phyloP scores from a whole-genome alignment of 2,113 vertebrate species.

The rat (Rattus norvegicus) region DNA sequence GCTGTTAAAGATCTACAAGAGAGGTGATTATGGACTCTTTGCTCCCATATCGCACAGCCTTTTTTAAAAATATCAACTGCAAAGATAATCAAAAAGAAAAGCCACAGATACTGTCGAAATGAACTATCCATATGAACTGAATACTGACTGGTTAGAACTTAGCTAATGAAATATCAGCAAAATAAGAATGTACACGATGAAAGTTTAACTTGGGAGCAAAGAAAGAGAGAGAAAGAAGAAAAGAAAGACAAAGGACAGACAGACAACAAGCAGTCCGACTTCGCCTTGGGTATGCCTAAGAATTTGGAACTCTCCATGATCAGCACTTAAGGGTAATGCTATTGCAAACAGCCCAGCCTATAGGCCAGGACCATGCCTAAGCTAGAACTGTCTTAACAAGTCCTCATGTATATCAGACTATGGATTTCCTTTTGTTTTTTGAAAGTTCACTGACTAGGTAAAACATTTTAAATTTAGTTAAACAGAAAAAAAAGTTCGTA shows the following conservation, averaged over 20 bases:
- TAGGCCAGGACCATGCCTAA: neutral
- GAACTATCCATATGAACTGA: neutral
- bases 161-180: neutral
- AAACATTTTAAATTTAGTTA: conserved; percentile 4
- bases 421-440: neutral
- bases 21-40: neutral
- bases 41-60: neutral
- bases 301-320: neutral
- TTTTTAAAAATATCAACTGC: conserved; percentile 19
- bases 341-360: neutral
- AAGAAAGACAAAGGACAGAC: no score
- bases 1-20: neutral
- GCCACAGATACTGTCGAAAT: neutral
- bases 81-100: conserved; percentile 21
- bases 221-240: no score
- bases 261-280: neutral
- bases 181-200: neutral
- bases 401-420: neutral
- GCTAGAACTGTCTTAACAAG: neutral
- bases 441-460: neutral
- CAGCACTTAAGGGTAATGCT: neutral
- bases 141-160: neutral
- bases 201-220: neutral
- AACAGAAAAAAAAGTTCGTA: neutral
- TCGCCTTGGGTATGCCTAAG: neutral